Percentiles rank a stretch among this genome's conserved stretches.
Conservation (phyloP, 2,113 vertebrate genomes). For the Plectropomus leopardus region DNA sequence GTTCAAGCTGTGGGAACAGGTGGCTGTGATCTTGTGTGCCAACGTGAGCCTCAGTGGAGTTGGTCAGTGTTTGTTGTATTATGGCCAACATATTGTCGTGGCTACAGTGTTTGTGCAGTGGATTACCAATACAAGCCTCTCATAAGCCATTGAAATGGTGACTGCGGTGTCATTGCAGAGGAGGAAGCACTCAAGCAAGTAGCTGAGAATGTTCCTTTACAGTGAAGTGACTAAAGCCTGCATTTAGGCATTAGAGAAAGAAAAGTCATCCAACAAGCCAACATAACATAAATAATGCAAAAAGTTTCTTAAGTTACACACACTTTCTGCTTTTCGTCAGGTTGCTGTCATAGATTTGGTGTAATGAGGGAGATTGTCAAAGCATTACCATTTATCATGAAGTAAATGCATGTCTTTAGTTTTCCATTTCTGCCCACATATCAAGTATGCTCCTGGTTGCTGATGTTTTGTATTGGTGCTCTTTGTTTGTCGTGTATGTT, state of each 20-base stretch:
- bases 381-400: neutral
- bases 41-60: slow-evolving; percentile 44
- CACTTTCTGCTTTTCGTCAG: neutral
- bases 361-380: neutral
- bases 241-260: neutral
- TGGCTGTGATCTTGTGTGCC: slow-evolving; percentile 55
- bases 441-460: neutral
- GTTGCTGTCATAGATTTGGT: neutral
- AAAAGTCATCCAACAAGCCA: neutral
- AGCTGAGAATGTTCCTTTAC: neutral
- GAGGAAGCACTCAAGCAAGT: neutral
- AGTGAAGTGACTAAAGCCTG: neutral
- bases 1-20: slow-evolving; percentile 70
- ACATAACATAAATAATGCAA: neutral
- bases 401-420: neutral
- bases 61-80: slow-evolving; percentile 11
- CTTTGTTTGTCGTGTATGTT: neutral
- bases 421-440: too few species aligned
- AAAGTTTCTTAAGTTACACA: neutral
- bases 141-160: neutral
- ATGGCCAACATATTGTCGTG: slow-evolving; percentile 16
- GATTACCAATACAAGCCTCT: neutral
- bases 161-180: neutral
- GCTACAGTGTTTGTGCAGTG: neutral
- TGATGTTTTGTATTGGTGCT: neutral